A percentile compares a stretch with the other conserved stretches of the same genome.
Conservation (phyloP, 2,888 invertebrate genomes). For the Perizoma affinitatum region DNA sequence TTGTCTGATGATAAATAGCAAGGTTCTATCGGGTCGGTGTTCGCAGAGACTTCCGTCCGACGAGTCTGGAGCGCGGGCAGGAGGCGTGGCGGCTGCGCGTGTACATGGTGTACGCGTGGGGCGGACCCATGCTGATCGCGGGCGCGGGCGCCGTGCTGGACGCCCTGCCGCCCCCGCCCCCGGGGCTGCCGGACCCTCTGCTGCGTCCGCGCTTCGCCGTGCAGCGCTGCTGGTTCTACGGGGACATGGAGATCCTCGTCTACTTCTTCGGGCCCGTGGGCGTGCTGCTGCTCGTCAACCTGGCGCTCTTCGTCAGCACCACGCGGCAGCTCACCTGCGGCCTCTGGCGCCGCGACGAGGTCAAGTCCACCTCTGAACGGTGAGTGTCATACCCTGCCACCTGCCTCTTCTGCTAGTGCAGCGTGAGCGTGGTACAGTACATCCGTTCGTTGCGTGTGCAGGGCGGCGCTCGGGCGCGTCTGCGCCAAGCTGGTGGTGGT, state of each 20-base stretch:
- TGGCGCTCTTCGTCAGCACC: conserved; percentile 91
- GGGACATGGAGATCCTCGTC: conserved; percentile 91
- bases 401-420: too few species aligned
- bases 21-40: neutral
- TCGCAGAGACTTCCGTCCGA: conserved; percentile 92
- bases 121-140: conserved; percentile 90
- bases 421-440: too few species aligned
- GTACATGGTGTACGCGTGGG: conserved; percentile 94
- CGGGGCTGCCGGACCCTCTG: conserved; percentile 75
- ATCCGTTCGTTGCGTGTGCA: conserved; percentile 35
- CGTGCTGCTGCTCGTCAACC: conserved; percentile 89
- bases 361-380: conserved; percentile 89
- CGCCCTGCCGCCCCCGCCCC: conserved; percentile 82
- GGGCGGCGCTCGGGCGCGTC: conserved; percentile 92
- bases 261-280: conserved; percentile 95
- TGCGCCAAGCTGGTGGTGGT: conserved; percentile 92
- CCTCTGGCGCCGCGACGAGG: conserved; percentile 94
- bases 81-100: conserved; percentile 91
- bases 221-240: conserved; percentile 93
- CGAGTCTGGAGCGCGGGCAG: conserved; percentile 93
- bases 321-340: conserved; percentile 94
- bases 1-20: too few species aligned
- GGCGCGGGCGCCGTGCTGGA: conserved; percentile 90
- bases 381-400: too few species aligned
- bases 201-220: conserved; percentile 92